Conservation (phyloP, 2,797 vertebrate species). For the Kryptolebias ocellatus region DNA sequence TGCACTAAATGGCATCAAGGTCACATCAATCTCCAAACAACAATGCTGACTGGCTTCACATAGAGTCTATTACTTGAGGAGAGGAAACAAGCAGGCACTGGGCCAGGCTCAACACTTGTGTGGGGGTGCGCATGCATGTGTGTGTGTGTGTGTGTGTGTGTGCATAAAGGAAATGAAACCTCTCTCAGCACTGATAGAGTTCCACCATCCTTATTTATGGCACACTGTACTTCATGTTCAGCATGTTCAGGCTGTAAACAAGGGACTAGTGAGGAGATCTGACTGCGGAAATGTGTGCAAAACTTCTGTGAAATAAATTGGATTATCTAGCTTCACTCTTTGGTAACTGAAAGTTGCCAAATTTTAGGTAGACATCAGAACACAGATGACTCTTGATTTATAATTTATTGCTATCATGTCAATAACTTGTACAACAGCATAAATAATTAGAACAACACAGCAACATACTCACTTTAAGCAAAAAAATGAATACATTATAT, state of each 20-base stretch:
- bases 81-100: slow-evolving; percentile 54
- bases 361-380: not conserved
- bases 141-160: not conserved
- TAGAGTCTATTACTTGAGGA: slow-evolving; percentile 76
- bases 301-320: not conserved
- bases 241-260: slow-evolving; percentile 72
- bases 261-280: slow-evolving; percentile 48
- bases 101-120: slow-evolving; percentile 50
- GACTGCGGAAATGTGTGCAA: not conserved
- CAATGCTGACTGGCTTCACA: slow-evolving; percentile 80
- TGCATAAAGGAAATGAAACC: slow-evolving; percentile 28
- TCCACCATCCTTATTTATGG: slow-evolving; percentile 77
- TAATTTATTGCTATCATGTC: too few relatives aligned
- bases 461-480: not conserved
- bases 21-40: slow-evolving; percentile 84
- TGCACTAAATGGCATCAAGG: slow-evolving; percentile 82
- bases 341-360: too few relatives aligned
- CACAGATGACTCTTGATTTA: not conserved
- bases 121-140: slow-evolving; percentile 13
- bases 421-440: too few relatives aligned
- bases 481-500: too few relatives aligned
- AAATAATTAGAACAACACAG: too few relatives aligned
- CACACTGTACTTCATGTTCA: slow-evolving; percentile 67
- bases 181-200: slow-evolving; percentile 75
- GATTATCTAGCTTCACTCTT: too few relatives aligned